A percentile compares a stretch with the other conserved stretches of the same genome.
phyloP scores from a whole-genome alignment of 2,797 vertebrate species.

The Sebastes ruberrimus region DNA sequence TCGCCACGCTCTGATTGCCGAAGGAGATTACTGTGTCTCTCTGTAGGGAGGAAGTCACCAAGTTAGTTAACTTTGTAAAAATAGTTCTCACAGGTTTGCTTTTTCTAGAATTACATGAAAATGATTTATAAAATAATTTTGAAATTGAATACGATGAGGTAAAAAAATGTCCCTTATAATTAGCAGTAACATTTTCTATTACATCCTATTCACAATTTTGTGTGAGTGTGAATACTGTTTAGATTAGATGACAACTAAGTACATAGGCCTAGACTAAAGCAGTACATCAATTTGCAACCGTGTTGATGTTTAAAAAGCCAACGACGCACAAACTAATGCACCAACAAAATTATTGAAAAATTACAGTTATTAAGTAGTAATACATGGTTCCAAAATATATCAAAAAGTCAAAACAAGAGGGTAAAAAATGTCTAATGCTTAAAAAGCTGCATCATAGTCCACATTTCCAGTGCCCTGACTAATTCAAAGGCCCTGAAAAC shows the following conservation, averaged over 20 bases:
- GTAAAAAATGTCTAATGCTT: no score
- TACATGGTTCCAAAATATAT: background rate
- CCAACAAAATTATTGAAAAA: background rate
- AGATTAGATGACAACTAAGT: background rate
- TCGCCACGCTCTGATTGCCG: slow-evolving; percentile 75
- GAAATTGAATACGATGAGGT: background rate
- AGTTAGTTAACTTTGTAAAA: background rate
- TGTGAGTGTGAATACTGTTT: background rate
- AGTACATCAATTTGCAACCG: background rate
- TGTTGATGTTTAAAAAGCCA: background rate
- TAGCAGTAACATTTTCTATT: background rate
- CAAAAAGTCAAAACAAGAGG: no score
- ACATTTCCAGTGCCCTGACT: background rate
- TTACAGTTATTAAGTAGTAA: background rate
- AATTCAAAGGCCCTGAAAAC: background rate
- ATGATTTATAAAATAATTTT: background rate
- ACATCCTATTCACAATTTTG: background rate
- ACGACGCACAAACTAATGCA: background rate
- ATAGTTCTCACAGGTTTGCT: background rate
- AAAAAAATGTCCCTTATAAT: background rate
- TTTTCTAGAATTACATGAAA: background rate
- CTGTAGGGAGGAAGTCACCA: slow-evolving; percentile 43
- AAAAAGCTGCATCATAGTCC: background rate
- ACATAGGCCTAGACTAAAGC: background rate
- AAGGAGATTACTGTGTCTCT: slow-evolving; percentile 79